These are phyloP conservation scores for Peromyscus eremicus DNA, from an alignment of 2,797 vertebrate species.

Conservation along the genomic window DNA sequence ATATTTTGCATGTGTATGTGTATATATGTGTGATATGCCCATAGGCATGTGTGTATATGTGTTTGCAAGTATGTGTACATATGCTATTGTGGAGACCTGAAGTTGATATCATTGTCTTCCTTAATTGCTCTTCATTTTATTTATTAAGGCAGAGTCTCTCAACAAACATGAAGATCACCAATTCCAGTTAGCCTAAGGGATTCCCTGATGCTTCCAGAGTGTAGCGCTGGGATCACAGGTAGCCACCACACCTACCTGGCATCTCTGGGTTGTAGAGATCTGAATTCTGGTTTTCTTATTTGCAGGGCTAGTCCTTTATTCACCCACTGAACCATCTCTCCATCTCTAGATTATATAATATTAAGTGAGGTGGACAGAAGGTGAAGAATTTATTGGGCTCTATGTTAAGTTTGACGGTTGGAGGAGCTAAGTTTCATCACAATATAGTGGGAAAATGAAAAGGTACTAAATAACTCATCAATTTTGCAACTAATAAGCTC, in stretches of 20 bases:
- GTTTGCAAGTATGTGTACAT: not conserved
- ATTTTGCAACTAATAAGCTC: not conserved
- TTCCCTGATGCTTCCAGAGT: not conserved
- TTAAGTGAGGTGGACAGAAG: not conserved
- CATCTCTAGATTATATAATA: not conserved
- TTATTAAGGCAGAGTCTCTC: not conserved
- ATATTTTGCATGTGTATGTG: not conserved
- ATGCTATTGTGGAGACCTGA: not conserved
- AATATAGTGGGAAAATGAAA: not conserved
- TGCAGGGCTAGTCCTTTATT: not conserved
- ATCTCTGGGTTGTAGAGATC: not conserved
- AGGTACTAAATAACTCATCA: not conserved
- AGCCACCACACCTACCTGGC: not conserved
- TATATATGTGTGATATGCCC: not conserved
- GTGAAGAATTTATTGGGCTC: not conserved
- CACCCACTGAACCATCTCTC: not conserved
- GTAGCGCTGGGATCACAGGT: not conserved
- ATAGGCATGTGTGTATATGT: not conserved
- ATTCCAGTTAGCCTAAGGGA: not conserved
- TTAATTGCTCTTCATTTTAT: not conserved
- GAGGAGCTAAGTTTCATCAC: not conserved
- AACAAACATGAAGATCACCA: not conserved
- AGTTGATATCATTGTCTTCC: no score
- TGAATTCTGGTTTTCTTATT: not conserved
- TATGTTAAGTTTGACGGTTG: not conserved